These are phyloP conservation scores for Epizoanthus scotinus DNA, from an alignment of 92 coral and sea anemone species.

Conservation along the genomic window DNA sequence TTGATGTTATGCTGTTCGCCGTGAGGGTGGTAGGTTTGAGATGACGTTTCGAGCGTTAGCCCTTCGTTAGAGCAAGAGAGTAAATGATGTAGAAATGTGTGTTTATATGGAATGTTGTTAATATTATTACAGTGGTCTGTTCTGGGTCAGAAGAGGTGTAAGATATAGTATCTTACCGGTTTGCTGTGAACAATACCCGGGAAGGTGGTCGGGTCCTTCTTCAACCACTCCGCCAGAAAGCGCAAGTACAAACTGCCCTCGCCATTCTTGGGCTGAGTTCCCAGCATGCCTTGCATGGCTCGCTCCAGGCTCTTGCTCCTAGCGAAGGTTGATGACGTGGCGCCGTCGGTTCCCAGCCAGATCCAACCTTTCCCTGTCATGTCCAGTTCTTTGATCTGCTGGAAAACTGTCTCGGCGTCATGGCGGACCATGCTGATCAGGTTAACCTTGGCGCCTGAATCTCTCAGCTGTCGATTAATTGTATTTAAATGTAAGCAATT, in stretches of 20 bases:
- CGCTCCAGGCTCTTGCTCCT: constrained; percentile 82
- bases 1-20: too few species aligned
- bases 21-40: too few species aligned
- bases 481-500: too few species aligned
- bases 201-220: constrained; percentile 78
- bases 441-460: constrained; percentile 86
- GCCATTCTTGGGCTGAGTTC: constrained; percentile 97
- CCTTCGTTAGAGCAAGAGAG: too few species aligned
- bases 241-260: constrained; percentile 89
- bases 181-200: constrained; percentile 85
- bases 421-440: constrained; percentile 96
- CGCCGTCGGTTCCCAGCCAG: constrained; percentile 97
- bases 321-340: constrained; percentile 88
- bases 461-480: constrained; percentile 62
- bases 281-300: constrained; percentile 97
- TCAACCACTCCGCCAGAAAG: constrained; percentile 86
- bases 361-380: constrained; percentile 99
- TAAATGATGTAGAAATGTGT: too few species aligned
- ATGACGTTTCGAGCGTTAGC: too few species aligned
- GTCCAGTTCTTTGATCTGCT: constrained; percentile 95
- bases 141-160: not conserved
- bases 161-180: constrained; percentile 53
- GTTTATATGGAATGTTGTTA: too few species aligned
- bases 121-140: too few species aligned
- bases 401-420: constrained; percentile 97